These are phyloP conservation scores for Empis livida DNA, from an alignment of 2,888 invertebrate genomes.

Conservation along the genomic window DNA sequence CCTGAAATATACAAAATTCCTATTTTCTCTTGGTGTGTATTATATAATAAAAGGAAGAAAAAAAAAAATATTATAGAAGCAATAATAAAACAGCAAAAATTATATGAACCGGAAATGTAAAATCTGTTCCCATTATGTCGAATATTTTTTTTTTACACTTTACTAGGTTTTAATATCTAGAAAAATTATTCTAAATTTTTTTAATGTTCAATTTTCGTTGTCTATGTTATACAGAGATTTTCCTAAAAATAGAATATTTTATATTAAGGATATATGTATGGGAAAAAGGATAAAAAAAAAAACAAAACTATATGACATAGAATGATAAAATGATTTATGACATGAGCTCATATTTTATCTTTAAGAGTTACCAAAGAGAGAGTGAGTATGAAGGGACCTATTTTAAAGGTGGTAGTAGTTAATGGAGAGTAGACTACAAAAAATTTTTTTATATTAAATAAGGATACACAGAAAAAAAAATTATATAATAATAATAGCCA, in stretches of 20 bases:
- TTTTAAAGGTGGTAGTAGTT: no score
- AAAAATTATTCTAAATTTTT: not conserved
- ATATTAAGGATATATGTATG: not conserved
- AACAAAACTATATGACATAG: not conserved
- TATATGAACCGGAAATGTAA: constrained; percentile 1
- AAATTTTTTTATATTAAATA: no score
- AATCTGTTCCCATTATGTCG: constrained; percentile 1
- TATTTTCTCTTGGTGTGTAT: no score
- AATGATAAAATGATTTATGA: not conserved
- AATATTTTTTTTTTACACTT: not conserved
- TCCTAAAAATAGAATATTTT: not conserved
- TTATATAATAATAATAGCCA: no score
- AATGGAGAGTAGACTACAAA: no score
- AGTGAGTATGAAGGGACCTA: no score
- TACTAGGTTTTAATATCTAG: not conserved
- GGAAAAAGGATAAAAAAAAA: not conserved
- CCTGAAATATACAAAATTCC: no score
- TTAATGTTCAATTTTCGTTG: not conserved
- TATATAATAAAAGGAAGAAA: no score
- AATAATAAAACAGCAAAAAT: not conserved
- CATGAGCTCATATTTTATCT: not conserved
- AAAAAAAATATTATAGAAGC: no score
- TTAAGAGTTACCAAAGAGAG: not conserved
- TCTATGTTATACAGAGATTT: not conserved
- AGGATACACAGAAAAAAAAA: no score